Evolutionary conservation across 2,797 vertebrate species (phyloP).

Genomic region (Apogon hyalosoma): DNA sequence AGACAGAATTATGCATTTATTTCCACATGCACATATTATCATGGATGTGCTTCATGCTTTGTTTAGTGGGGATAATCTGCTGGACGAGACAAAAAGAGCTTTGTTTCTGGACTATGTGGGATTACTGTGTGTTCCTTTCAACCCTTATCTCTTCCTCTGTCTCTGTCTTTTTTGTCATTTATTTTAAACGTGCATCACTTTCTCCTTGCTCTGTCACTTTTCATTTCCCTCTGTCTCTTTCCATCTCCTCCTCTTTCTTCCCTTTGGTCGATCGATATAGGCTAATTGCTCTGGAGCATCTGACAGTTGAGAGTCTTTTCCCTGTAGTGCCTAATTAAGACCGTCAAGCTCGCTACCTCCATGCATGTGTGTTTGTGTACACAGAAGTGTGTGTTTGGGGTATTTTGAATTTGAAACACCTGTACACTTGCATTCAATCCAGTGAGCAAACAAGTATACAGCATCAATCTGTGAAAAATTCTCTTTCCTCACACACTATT

Average conservation of each 20-base stretch:
- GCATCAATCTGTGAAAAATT: neutral
- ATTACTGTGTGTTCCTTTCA: neutral
- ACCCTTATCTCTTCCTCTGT: neutral
- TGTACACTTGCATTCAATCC: neutral
- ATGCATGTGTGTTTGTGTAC: neutral
- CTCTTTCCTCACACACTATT: neutral
- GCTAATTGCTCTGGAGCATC: conserved; percentile 60
- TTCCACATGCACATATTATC: too few species aligned
- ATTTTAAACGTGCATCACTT: neutral
- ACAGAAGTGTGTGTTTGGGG: neutral
- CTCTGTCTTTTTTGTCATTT: neutral
- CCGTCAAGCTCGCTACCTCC: conserved; percentile 14
- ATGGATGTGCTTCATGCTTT: conserved; percentile 9
- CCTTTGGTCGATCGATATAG: conserved; percentile 52
- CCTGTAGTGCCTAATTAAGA: conserved; percentile 64
- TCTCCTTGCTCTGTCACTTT: neutral
- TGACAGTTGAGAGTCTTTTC: conserved; percentile 47
- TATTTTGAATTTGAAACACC: conserved; percentile 21
- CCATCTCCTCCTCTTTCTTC: neutral
- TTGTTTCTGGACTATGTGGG: neutral
- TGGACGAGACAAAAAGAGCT: conserved; percentile 7
- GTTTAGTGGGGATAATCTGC: conserved; percentile 24
- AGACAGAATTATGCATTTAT: neutral
- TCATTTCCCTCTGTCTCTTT: neutral
- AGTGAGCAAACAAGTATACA: too few species aligned